Conservation (phyloP, 2,797 vertebrate genomes). For the Nannoperca obscura region DNA sequence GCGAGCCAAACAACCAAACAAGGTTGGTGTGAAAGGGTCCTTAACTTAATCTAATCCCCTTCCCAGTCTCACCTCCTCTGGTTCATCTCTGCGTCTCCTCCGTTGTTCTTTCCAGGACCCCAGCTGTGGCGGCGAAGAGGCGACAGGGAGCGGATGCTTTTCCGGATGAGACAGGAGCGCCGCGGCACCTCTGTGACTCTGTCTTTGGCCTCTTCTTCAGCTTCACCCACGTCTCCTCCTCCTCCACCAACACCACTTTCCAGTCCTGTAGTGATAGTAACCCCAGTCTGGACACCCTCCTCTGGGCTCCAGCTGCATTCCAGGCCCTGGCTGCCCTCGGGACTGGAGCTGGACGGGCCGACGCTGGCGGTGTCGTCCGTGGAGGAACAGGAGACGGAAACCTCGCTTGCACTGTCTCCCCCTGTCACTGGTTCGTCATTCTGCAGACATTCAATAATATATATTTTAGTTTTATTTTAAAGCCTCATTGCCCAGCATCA, state of each 20-base stretch:
- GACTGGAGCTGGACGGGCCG: conserved; percentile 80
- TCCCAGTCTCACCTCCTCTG: conserved; percentile 89
- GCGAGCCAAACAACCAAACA: too few species aligned
- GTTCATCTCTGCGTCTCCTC: conserved; percentile 90
- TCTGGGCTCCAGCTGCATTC: conserved; percentile 86
- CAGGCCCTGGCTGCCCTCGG: conserved; percentile 71
- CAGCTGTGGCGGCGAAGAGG: conserved; percentile 97
- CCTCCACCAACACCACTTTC: conserved; percentile 63
- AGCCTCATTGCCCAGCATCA: neutral
- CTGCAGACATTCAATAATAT: conserved; percentile 49
- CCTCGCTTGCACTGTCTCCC: conserved; percentile 84
- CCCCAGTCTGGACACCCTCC: conserved; percentile 72
- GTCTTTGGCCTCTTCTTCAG: conserved; percentile 94
- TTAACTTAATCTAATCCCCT: neutral
- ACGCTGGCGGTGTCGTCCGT: conserved; percentile 87
- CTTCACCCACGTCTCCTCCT: conserved; percentile 77
- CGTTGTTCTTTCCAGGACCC: conserved; percentile 93
- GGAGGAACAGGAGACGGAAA: conserved; percentile 89
- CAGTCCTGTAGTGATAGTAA: conserved; percentile 27
- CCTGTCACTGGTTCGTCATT: conserved; percentile 75
- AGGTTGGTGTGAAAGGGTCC: too few species aligned
- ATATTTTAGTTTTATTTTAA: conserved; percentile 1
- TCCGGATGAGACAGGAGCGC: conserved; percentile 81
- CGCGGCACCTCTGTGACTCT: conserved; percentile 89
- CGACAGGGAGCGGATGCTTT: conserved; percentile 89